Evolutionary conservation across 1,140 invertebrate species (phyloP).

Genomic region (Ladona fulva): DNA sequence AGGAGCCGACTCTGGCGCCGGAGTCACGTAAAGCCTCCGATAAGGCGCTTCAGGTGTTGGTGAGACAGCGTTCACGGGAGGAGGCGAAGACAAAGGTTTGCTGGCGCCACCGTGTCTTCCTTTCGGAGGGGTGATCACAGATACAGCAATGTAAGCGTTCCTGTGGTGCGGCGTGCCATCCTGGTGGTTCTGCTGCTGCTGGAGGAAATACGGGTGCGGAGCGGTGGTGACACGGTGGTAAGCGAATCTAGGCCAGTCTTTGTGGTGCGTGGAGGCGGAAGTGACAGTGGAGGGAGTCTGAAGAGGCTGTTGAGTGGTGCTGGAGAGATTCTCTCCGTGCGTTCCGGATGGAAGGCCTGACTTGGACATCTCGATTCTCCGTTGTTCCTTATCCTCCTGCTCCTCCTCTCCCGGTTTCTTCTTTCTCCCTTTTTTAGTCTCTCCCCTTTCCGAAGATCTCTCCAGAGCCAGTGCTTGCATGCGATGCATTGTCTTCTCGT

Average conservation of each 20-base stretch:
- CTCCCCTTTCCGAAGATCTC: neutral
- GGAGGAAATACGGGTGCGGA: constrained; percentile 9
- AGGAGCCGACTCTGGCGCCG: no score
- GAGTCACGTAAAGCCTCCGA: neutral
- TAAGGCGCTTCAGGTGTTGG: no score
- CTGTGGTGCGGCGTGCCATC: constrained; percentile 11
- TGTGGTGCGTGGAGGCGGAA: neutral
- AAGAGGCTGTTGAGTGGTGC: neutral
- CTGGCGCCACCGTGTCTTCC: neutral
- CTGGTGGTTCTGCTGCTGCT: neutral
- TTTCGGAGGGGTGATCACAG: constrained; percentile 15
- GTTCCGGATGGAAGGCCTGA: neutral
- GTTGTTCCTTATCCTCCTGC: neutral
- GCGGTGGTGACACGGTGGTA: constrained; percentile 22
- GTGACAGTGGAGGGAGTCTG: neutral
- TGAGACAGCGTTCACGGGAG: neutral
- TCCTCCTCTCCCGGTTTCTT: neutral
- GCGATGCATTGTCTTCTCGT: neutral
- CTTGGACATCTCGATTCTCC: neutral
- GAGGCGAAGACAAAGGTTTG: neutral
- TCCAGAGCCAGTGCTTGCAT: neutral
- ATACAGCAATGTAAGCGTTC: constrained; percentile 22
- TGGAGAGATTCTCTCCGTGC: neutral
- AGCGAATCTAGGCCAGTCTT: constrained; percentile 22
- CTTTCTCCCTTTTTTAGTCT: neutral